These are phyloP conservation scores for Clavelina lepadiformis DNA, from an alignment of 23 tunicate species.

Conservation along the genomic window DNA sequence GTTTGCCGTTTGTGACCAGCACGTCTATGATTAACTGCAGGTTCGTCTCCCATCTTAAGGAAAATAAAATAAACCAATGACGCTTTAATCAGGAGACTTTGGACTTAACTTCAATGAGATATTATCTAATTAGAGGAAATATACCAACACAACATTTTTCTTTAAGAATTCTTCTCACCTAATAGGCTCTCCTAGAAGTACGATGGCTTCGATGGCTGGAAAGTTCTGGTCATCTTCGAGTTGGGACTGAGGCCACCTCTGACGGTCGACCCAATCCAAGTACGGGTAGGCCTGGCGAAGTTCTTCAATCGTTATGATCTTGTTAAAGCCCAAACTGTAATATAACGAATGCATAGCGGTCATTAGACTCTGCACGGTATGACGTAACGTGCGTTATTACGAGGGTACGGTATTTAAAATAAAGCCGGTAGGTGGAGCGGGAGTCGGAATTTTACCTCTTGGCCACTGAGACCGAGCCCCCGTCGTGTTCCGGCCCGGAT, in stretches of 20 bases:
- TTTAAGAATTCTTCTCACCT: constrained; percentile 34
- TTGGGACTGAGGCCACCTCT: constrained; percentile 69
- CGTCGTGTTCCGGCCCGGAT: constrained; percentile 94
- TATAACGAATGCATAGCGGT: background rate
- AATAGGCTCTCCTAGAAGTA: constrained; percentile 90
- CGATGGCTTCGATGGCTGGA: constrained; percentile 88
- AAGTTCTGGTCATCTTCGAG: constrained; percentile 61
- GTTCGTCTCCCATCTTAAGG: constrained; percentile 87
- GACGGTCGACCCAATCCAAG: constrained; percentile 95
- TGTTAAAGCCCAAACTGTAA: constrained; percentile 80
- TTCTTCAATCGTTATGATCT: constrained; percentile 81
- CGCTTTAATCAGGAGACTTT: no score
- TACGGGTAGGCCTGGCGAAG: constrained; percentile 92
- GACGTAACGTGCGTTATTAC: no score
- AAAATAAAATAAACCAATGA: no score
- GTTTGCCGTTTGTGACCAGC: constrained; percentile 78
- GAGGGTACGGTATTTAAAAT: no score
- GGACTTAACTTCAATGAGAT: no score
- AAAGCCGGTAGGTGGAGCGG: no score
- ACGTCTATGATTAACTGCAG: constrained; percentile 88
- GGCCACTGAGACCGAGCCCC: constrained; percentile 80
- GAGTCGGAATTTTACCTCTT: no score
- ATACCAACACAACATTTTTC: no score
- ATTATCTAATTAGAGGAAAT: no score
- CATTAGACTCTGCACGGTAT: no score